phyloP scores from a whole-genome alignment of 2,797 vertebrate species.

The Moxostoma hubbsi region DNA sequence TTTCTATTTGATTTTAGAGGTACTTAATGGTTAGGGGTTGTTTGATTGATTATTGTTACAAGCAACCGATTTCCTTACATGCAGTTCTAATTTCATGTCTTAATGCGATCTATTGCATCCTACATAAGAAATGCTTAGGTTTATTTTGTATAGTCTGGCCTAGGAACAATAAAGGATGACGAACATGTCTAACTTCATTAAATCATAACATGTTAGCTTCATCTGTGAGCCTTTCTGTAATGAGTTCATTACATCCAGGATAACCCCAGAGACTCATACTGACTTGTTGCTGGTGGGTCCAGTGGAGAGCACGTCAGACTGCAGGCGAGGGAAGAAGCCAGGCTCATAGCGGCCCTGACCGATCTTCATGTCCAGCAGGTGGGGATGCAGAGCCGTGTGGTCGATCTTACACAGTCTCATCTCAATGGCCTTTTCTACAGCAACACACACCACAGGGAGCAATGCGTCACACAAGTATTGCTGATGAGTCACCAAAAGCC shows the following conservation, averaged over 20 bases:
- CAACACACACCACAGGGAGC: slow-evolving; percentile 12
- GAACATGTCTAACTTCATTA: not conserved
- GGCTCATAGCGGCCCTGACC: slow-evolving; percentile 97
- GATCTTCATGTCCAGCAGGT: slow-evolving; percentile 98
- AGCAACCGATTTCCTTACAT: no score
- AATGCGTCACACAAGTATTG: not conserved
- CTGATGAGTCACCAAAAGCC: slow-evolving; percentile 19
- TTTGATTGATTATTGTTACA: no score
- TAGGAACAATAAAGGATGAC: no score
- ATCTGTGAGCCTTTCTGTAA: no score
- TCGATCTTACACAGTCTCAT: slow-evolving; percentile 94
- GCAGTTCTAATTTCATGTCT: no score
- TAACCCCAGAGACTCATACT: slow-evolving; percentile 55
- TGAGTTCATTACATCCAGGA: not conserved
- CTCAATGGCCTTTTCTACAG: slow-evolving; percentile 93
- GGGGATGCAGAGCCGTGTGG: slow-evolving; percentile 95
- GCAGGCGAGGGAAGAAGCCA: slow-evolving; percentile 95
- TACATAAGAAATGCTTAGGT: no score
- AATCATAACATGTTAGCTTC: no score
- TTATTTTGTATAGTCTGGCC: no score
- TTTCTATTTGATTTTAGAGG: no score
- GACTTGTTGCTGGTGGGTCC: slow-evolving; percentile 97
- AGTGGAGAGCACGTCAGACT: slow-evolving; percentile 92
- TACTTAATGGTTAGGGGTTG: no score
- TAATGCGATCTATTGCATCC: no score